These are phyloP conservation scores for Rutilus rutilus DNA, from an alignment of 2,113 vertebrate genomes.

Conservation along the genomic window DNA sequence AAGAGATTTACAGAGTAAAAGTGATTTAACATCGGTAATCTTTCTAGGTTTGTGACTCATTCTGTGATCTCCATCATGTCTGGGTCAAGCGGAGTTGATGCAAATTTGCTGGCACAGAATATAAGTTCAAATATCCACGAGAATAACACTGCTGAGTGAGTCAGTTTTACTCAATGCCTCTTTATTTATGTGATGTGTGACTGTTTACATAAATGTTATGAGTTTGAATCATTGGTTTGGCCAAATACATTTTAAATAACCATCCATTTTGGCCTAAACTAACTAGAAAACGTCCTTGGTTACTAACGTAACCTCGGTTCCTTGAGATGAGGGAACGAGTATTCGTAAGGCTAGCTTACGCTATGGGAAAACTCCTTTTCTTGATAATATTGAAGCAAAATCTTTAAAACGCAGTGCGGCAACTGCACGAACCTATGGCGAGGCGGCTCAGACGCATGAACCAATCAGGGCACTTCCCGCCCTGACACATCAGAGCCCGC, in stretches of 20 bases:
- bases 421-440: too few relatives aligned
- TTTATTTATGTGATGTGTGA: not conserved
- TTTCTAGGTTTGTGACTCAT: conserved; percentile 29
- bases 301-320: too few relatives aligned
- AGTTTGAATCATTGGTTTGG: too few relatives aligned
- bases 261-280: not conserved
- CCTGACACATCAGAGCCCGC: too few relatives aligned
- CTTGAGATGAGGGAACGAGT: too few relatives aligned
- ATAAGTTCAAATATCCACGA: conserved; percentile 79
- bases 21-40: not conserved
- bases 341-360: too few relatives aligned
- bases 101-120: conserved; percentile 68
- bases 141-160: conserved; percentile 77
- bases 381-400: too few relatives aligned
- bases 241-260: not conserved
- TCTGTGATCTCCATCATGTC: conserved; percentile 65
- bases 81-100: conserved; percentile 64
- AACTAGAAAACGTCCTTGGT: not conserved
- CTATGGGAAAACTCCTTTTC: too few relatives aligned
- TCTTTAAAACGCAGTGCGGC: too few relatives aligned
- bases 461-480: too few relatives aligned
- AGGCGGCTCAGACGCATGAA: too few relatives aligned
- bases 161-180: conserved; percentile 13
- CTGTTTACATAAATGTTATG: not conserved
- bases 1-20: too few relatives aligned